Base-by-base conservation (phyloP, 2,888 invertebrate genomes). In the Caenorhabditis sp. region DNA sequence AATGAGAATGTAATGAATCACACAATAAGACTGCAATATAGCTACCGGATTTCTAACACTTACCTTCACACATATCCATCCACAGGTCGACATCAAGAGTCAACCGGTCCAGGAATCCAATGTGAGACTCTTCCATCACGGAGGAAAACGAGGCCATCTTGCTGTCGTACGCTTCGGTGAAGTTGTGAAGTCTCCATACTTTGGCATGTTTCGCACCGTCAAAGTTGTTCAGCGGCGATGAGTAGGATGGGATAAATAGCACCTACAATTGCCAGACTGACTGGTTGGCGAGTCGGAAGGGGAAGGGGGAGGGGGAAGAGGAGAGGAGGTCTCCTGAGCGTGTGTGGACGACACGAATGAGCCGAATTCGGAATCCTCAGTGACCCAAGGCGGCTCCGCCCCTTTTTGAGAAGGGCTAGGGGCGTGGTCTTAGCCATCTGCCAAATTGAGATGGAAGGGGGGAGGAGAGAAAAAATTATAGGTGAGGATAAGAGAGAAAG, bases 171-270 rank as follows among this genome's bases (percentile, higher is more conserved):
- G 64, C 73, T 35, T 76, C 47, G 59, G 72, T 75, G 68, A 83
- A 41, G 59, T 80, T 75, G 38, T 75, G 69, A 49, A 83, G 70
- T 66, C 83, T 54, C 79, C 79, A 83, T 14, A 83, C 75, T 75
- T 83, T 80, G 31, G 83, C 79, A 41, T 70, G 54, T 66, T 80
- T 83, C 61, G 83, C 80, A 31, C 83, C 83, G 51, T 79, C 70
- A 74, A 38, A 83, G 63, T 73, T 47, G 49, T 79, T 74, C 54
- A 80, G 59, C 24, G 16, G 22, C 1, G 44, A 16, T 24, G 24
- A 31, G 59, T 84, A 84, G 66, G 80, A 68, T 16, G 84, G 84
- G 61, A 84, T 84, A 59, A 84, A 84, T 61, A 84, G 69, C 61
- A 83, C 80, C 83, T 83, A 72, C 63, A 83, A 83, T 64, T 68